Evolutionary conservation across 2,113 vertebrate genomes (phyloP).

Genomic region (Dolichallabes microphthalmus): DNA sequence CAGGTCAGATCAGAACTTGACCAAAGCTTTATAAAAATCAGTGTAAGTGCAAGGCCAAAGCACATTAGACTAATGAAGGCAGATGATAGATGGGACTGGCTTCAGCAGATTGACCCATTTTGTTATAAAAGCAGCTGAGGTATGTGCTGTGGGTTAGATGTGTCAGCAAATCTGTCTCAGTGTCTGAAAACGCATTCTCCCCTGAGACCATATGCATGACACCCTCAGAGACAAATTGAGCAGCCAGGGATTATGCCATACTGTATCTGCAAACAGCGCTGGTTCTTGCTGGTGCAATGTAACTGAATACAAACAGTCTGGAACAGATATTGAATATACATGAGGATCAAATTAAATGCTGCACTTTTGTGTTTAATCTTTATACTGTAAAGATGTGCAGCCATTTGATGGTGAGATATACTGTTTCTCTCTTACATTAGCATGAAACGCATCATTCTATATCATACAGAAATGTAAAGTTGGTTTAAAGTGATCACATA

Average conservation of each 20-base stretch:
- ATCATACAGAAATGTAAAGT: neutral
- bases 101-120: slow-evolving; percentile 58
- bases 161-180: slow-evolving; percentile 57
- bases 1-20: slow-evolving; percentile 57
- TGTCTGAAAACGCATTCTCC: slow-evolving; percentile 40
- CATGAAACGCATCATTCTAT: neutral
- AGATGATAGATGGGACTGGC: slow-evolving; percentile 49
- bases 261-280: neutral
- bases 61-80: slow-evolving; percentile 70
- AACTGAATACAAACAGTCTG: neutral
- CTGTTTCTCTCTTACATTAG: neutral
- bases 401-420: neutral
- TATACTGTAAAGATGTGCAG: neutral
- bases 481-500: neutral
- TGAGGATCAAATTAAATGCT: neutral
- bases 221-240: slow-evolving; percentile 38
- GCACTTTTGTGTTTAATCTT: neutral
- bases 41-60: slow-evolving; percentile 57
- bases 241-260: slow-evolving; percentile 24
- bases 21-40: slow-evolving; percentile 53
- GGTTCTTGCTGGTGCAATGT: neutral
- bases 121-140: slow-evolving; percentile 55
- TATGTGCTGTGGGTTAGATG: slow-evolving; percentile 53
- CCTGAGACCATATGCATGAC: slow-evolving; percentile 42
- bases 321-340: neutral